phyloP scores from a whole-genome alignment of 2,888 invertebrate species.

The Koerneria pararmatus region DNA sequence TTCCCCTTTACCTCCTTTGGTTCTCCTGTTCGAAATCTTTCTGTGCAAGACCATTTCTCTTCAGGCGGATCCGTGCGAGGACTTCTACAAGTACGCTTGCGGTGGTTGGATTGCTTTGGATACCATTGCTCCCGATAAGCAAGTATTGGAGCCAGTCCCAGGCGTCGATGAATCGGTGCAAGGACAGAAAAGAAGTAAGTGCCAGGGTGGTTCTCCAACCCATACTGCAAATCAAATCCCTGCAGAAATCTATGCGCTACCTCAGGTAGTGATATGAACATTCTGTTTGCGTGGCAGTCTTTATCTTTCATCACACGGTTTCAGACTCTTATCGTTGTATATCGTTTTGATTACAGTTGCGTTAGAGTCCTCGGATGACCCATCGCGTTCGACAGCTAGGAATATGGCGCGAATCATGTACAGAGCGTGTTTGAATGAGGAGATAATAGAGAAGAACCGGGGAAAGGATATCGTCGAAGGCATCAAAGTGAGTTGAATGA shows the following conservation, averaged over 20 bases:
- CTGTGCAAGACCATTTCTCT: too few relatives aligned
- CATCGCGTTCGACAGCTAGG: slow-evolving; percentile 43
- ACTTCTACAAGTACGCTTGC: slow-evolving; percentile 47
- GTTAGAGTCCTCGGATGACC: slow-evolving; percentile 37
- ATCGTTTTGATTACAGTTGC: slow-evolving; percentile 46
- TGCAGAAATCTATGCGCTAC: too few relatives aligned
- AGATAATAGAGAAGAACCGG: slow-evolving; percentile 34
- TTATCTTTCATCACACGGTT: too few relatives aligned
- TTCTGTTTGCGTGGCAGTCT: too few relatives aligned
- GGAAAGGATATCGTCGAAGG: slow-evolving; percentile 36
- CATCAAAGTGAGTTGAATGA: slow-evolving; percentile 30
- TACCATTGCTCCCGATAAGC: slow-evolving; percentile 47
- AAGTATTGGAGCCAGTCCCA: slow-evolving; percentile 53
- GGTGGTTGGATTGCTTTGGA: slow-evolving; percentile 44
- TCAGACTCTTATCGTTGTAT: too few relatives aligned
- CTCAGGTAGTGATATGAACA: too few relatives aligned
- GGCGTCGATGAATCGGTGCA: slow-evolving; percentile 54
- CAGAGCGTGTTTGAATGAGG: slow-evolving; percentile 48
- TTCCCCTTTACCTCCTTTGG: too few relatives aligned
- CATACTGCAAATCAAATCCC: too few relatives aligned
- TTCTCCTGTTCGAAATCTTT: too few relatives aligned
- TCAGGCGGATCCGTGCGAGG: slow-evolving; percentile 32
- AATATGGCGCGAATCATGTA: slow-evolving; percentile 47
- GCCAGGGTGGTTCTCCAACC: too few relatives aligned
- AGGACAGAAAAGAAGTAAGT: slow-evolving; percentile 41